Evolutionary conservation across 2,888 invertebrate genomes (phyloP), one percentile per base, ranked within the genome.

Genomic region (Laspeyria flexula): DNA sequence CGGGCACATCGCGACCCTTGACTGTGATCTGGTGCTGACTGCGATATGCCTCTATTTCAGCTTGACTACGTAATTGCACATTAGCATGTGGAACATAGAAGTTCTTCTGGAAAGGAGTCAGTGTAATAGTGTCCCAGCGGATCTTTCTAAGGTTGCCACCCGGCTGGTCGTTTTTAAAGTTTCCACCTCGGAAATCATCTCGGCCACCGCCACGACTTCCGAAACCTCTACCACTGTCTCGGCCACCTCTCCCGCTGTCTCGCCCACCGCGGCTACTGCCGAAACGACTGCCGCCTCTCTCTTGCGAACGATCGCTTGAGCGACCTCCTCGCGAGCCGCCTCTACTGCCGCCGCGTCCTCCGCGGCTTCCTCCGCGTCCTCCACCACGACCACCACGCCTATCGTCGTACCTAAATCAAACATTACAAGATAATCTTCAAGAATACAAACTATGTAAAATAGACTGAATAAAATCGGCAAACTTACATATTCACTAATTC

Each of bases 91-190:
- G 98, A 30, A 96, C 93, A 79, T 99, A 99, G 79, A 99, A 99
- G 86, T 98, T 97, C 87, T 99, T 99, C 78, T 97, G 95, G 88
- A 99, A 98, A 0, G 97, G 97, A 31, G 96, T 96, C 12, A 99
- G 90, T 29, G 94, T 93, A 11, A 94, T 93, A 73, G 95, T 93
- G 65, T 98, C 98, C 99, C 99, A 99, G 60, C 96, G 95, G 3
- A 98, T 97, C 81, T 97, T 97, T 1, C 97, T 94, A 11, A 98
- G 89, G 49, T 94, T 94, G 25, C 95, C 95, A 5, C 98, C 98
- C 4, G 96, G 96, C 58, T 95, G 95, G 43, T 94, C 94, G 53
- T 94, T 94, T 64, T 94, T 94, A 60, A 94, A 93, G 61, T 92
- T 93, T 49, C 77, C 40, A n/a, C 57, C 76, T 34, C 88, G 76